Evolutionary conservation across 2,113 vertebrate species (phyloP), one percentile per base, ranked within the genome.

Genomic region (Anas platyrhynchos): DNA sequence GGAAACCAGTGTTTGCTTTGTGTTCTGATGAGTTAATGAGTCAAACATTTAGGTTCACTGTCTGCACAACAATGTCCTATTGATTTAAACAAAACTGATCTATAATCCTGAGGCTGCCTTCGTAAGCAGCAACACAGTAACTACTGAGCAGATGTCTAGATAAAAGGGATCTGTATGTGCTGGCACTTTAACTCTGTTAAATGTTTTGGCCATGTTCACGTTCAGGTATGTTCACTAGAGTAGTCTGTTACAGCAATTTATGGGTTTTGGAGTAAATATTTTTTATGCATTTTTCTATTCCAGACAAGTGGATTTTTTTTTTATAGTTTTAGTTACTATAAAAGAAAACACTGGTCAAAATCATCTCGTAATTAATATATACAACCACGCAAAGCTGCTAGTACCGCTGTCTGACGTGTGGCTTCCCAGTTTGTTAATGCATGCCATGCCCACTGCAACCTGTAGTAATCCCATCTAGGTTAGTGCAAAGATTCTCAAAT

Each of bases 61-160:
- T 59, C 54, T 73, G 65, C 52, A 25, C 68, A 77, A 69, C 87
- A 89, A 5, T 26, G 72, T 69, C 38, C 78, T 68, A 7, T 56
- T 94, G 87, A 52, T 80, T 8, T 0, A 41, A 61, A 91, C 76
- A 92, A 91, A 94, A 55, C 41, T 1, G 2, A 54, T 77, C 55
- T 86, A 36, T 82, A 73, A 56, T 83, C 59, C 87, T 27, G 46
- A 48, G 71, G 68, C 89, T 59, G 91, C 59, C 76, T 86, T 67
- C 91, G 85, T 71, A 17, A 88, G 68, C 91, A 80, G 93, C 81
- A 48, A 6, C 26, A 9, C 11, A 22, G 10, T 27, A 50, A n/a
- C 41, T 44, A 44, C 34, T 22, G 67, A 65, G 74, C 78, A 73
- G 82, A 83, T 88, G 88, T n/a, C 48, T 25, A 8, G 38, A 36